Conservation (phyloP, 2,113 vertebrate genomes). For the Condylura cristata region DNA sequence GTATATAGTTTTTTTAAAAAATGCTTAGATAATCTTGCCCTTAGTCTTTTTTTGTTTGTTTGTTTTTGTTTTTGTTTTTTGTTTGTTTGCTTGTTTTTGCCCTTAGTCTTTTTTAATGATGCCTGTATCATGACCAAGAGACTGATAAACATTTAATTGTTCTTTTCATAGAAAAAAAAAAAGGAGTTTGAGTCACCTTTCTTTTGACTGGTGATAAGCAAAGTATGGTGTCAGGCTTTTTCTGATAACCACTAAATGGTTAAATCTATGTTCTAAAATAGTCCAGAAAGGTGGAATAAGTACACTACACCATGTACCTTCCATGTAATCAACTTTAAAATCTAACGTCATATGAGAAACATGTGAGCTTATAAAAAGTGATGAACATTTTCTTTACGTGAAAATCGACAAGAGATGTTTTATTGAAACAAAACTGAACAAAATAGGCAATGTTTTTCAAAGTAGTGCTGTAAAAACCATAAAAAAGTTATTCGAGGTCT, state of each 20-base stretch:
- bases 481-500: background rate
- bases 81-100: too few species aligned
- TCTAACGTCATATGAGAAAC: background rate
- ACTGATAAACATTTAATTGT: background rate
- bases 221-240: background rate
- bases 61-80: too few species aligned
- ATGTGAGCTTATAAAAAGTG: slow-evolving; percentile 6
- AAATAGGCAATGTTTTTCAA: slow-evolving; percentile 55
- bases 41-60: too few species aligned
- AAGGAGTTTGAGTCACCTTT: background rate
- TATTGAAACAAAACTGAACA: slow-evolving; percentile 63
- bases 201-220: slow-evolving; percentile 11
- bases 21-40: slow-evolving; percentile 9
- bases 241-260: background rate
- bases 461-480: background rate
- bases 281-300: background rate
- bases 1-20: slow-evolving; percentile 46
- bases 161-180: slow-evolving; percentile 17
- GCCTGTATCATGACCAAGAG: background rate
- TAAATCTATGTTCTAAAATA: background rate
- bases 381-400: slow-evolving; percentile 59
- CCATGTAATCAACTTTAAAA: background rate
- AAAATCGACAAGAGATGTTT: slow-evolving; percentile 65
- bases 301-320: background rate
- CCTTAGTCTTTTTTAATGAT: slow-evolving; percentile 30